Conservation (phyloP, 2,888 invertebrate species). For the Candidula unifasciata region DNA sequence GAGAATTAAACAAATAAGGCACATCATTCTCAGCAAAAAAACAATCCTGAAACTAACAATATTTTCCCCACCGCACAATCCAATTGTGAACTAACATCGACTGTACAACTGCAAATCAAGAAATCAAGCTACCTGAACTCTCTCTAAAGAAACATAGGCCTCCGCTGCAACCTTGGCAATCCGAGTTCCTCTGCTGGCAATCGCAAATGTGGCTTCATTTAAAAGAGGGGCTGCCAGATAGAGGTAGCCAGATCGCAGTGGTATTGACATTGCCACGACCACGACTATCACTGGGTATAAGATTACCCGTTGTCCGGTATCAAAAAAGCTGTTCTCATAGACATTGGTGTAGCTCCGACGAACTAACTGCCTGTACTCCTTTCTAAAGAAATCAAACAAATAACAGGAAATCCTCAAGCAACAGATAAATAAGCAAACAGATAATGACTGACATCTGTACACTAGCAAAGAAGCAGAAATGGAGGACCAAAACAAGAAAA, state of each 20-base stretch:
- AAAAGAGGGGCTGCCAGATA: constrained; percentile 10
- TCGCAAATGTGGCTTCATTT: neutral
- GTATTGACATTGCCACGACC: neutral
- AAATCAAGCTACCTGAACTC: constrained; percentile 19
- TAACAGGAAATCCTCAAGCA: neutral
- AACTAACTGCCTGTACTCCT: constrained; percentile 5
- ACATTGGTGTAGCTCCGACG: neutral
- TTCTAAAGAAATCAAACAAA: constrained; percentile 21
- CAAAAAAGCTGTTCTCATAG: neutral
- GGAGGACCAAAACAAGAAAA: too few relatives aligned
- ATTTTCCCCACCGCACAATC: too few relatives aligned
- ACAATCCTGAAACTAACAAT: too few relatives aligned
- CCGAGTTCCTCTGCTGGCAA: neutral
- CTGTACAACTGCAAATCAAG: too few relatives aligned
- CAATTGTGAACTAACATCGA: too few relatives aligned
- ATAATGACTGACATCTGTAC: too few relatives aligned
- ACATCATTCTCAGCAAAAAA: too few relatives aligned
- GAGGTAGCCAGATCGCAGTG: neutral
- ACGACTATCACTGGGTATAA: constrained; percentile 8
- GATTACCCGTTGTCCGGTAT: constrained; percentile 21
- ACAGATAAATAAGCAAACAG: neutral
- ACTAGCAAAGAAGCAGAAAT: too few relatives aligned
- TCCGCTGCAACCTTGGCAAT: neutral
- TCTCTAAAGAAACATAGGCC: neutral
- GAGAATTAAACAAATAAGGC: too few relatives aligned